Conservation (phyloP, 2,113 vertebrate species). For the Elachura formosa region DNA sequence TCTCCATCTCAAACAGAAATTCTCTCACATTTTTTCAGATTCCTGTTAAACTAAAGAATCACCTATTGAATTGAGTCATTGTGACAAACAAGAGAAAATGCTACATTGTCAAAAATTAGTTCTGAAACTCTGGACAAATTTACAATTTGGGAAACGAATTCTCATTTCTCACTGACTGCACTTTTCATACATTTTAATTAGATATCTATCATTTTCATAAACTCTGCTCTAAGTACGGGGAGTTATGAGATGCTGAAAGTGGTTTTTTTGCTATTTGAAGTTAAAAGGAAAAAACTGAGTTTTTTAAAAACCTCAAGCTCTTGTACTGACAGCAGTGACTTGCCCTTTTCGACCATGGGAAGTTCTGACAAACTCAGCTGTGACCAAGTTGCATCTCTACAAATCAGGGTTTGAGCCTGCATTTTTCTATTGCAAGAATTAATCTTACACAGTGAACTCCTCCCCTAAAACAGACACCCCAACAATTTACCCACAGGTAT, state of each 20-base stretch:
- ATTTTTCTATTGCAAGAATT: neutral
- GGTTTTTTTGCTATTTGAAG: neutral
- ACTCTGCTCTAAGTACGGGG: slow-evolving; percentile 26
- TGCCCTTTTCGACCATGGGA: neutral
- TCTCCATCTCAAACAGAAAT: neutral
- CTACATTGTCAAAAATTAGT: neutral
- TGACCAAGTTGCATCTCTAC: neutral
- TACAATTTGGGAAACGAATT: neutral
- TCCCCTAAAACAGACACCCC: neutral
- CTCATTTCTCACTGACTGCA: slow-evolving; percentile 11
- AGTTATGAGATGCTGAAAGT: slow-evolving; percentile 5
- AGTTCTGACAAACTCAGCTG: neutral
- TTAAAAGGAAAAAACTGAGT: neutral
- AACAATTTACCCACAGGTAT: neutral
- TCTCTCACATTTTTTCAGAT: neutral
- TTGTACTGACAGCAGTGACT: neutral
- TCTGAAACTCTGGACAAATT: neutral
- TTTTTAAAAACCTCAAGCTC: neutral
- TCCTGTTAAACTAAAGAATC: neutral
- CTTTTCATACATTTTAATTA: slow-evolving; percentile 56
- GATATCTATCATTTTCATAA: slow-evolving; percentile 47
- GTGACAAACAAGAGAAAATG: neutral
- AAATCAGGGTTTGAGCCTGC: neutral
- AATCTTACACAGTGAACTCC: neutral
- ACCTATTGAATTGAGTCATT: neutral